phyloP scores from a whole-genome alignment of 2,888 invertebrate species.

The Meta bourneti region DNA sequence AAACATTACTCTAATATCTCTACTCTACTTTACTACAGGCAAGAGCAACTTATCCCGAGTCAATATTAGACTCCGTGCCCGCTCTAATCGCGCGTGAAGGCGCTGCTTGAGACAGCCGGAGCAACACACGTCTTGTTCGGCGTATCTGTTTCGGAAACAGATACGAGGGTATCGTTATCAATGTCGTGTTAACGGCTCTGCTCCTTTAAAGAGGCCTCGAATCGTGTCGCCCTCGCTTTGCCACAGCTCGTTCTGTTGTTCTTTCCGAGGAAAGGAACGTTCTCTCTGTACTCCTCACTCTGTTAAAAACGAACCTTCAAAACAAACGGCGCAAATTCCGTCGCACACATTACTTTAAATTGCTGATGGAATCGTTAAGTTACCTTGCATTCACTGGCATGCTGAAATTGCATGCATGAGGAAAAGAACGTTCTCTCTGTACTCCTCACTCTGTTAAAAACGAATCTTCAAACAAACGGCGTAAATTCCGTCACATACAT shows the following conservation, averaged over 20 bases:
- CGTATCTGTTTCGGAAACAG: background rate
- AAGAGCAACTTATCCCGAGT: no score
- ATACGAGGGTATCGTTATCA: background rate
- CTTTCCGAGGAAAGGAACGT: background rate
- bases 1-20: no score
- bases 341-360: no score
- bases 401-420: no score
- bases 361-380: no score
- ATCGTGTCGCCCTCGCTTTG: background rate
- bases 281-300: background rate
- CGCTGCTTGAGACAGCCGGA: background rate
- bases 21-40: no score
- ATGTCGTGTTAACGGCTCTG: background rate
- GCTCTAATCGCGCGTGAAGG: background rate
- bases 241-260: background rate
- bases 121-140: background rate
- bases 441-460: no score
- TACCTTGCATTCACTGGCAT: no score
- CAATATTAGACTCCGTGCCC: background rate
- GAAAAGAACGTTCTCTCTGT: background rate
- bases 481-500: no score
- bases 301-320: no score
- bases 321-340: no score
- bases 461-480: no score
- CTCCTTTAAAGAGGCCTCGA: background rate